Percentiles rank a stretch among this genome's conserved stretches.
These are phyloP conservation scores for Nephrotoma appendiculata DNA, from an alignment of 2,888 invertebrate genomes.

Conservation along the genomic window DNA sequence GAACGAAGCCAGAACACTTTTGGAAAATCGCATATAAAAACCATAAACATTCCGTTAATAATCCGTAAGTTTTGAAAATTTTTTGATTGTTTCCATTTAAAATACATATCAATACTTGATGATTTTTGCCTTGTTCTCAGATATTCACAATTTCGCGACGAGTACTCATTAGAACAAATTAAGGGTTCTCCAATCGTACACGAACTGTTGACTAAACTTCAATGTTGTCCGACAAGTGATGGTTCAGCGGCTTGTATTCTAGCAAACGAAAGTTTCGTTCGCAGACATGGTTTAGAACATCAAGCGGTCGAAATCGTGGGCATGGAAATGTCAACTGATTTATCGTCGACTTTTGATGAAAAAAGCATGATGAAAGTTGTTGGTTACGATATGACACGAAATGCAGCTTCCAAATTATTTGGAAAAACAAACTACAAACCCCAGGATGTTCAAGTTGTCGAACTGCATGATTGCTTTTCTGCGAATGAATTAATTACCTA, in stretches of 20 bases:
- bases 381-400: conserved; percentile 87
- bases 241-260: conserved; percentile 91
- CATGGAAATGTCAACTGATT: conserved; percentile 94
- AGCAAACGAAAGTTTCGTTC: conserved; percentile 84
- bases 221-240: conserved; percentile 97
- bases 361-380: conserved; percentile 35
- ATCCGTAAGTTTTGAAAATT: conserved; percentile 53
- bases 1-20: conserved; percentile 82
- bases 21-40: conserved; percentile 98
- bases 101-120: neutral
- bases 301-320: conserved; percentile 94
- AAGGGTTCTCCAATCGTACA: conserved; percentile 75
- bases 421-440: conserved; percentile 59
- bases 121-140: conserved; percentile 26
- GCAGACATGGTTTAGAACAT: conserved; percentile 59
- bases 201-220: conserved; percentile 86
- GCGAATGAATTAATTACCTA: conserved; percentile 95
- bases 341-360: conserved; percentile 66
- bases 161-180: conserved; percentile 84
- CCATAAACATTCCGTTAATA: conserved; percentile 91
- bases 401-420: conserved; percentile 64
- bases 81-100: too few relatives aligned
- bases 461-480: conserved; percentile 96
- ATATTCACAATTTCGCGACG: conserved; percentile 85
- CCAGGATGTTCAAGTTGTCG: conserved; percentile 86